Evolutionary conservation across 1,140 invertebrate genomes (phyloP).

Genomic region (Ruditapes philippinarum): DNA sequence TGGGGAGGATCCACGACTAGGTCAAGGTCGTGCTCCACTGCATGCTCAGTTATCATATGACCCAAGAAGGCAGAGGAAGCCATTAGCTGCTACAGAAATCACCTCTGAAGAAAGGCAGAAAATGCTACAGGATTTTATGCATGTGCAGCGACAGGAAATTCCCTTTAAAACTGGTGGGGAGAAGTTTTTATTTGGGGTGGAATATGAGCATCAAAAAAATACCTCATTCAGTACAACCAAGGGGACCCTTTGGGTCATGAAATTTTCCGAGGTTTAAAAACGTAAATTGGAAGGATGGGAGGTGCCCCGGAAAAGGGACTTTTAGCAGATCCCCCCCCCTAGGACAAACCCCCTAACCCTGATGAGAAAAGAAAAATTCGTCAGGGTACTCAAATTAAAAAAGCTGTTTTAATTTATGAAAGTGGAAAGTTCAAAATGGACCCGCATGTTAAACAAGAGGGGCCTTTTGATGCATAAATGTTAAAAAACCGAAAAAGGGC

Average conservation of each 20-base stretch:
- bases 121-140: slow-evolving; percentile 13
- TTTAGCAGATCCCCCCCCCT: too few species aligned
- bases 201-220: not conserved
- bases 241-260: not conserved
- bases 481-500: slow-evolving; percentile 22
- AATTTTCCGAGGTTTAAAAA: slow-evolving; percentile 41
- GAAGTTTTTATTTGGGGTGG: not conserved
- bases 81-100: not conserved
- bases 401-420: slow-evolving; percentile 74
- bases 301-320: slow-evolving; percentile 78
- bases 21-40: slow-evolving; percentile 25
- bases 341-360: slow-evolving; percentile 61
- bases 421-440: not conserved
- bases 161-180: not conserved
- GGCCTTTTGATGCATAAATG: too few species aligned
- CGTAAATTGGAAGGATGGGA: slow-evolving; percentile 74
- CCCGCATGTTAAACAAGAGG: not conserved
- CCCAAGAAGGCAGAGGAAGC: slow-evolving; percentile 22
- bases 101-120: not conserved
- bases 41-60: slow-evolving; percentile 65
- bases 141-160: slow-evolving; percentile 8
- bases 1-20: slow-evolving; percentile 91
- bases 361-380: slow-evolving; percentile 87
- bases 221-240: too few species aligned
- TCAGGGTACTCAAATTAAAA: slow-evolving; percentile 91